Evolutionary conservation across 2,888 invertebrate species (phyloP).

Genomic region (Clunio marinus): DNA sequence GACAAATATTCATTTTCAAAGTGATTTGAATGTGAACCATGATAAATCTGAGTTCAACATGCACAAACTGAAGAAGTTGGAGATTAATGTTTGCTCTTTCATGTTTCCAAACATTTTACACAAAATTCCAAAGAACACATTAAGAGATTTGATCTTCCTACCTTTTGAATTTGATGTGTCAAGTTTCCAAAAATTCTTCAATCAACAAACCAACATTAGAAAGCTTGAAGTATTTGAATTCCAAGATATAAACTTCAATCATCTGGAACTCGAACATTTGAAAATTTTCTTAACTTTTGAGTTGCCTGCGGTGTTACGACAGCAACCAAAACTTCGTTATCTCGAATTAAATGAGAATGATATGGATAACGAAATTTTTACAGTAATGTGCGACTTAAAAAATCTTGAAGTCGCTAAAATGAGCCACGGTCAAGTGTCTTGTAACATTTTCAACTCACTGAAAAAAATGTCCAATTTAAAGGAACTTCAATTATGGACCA

Average conservation of each 20-base stretch:
- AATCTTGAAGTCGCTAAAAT: not conserved
- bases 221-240: constrained; percentile 23
- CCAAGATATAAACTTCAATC: not conserved
- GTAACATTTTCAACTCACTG: not conserved
- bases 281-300: constrained; percentile 15
- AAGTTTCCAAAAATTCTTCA: constrained; percentile 15
- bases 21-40: too few relatives aligned
- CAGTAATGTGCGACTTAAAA: not conserved
- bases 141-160: not conserved
- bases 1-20: not conserved
- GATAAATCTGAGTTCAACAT: not conserved
- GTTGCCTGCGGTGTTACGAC: not conserved
- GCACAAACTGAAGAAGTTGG: not conserved
- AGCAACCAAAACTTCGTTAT: constrained; percentile 21
- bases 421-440: not conserved
- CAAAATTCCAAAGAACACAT: not conserved
- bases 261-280: constrained; percentile 6
- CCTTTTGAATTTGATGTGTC: not conserved
- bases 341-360: constrained; percentile 4
- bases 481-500: not conserved
- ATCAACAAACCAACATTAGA: constrained; percentile 12
- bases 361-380: not conserved
- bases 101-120: not conserved
- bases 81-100: not conserved
- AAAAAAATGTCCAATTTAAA: not conserved